Evolutionary conservation across 2,888 invertebrate species (phyloP), one percentile per base, ranked within the genome.

Genomic region (Drosophila borealis): DNA sequence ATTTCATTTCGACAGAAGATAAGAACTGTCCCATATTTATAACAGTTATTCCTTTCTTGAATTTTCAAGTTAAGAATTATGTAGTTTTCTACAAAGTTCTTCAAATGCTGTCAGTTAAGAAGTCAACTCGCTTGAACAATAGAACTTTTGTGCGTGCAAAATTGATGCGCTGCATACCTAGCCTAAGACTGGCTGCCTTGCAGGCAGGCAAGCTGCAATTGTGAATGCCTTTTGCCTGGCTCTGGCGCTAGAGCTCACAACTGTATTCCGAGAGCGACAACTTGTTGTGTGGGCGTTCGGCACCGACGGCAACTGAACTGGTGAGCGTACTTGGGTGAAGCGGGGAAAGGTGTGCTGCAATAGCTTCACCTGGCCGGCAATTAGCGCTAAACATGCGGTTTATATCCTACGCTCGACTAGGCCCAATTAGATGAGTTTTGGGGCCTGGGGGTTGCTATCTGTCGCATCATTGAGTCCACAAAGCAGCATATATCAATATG

Each of bases 271-370:
- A 39, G 74, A 46, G 69, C 68, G 53, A 45, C 64, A 76, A 76
- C 75, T 79, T 76, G 76, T 76, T 76, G 76, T 76, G 76, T 76
- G 76, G 76, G 76, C 80, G 76, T 73, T 56, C 42, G 19, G 42
- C 65, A 65, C 80, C 80, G 76, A 50, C 76, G 80, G 70, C 76
- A 66, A 70, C 44, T 41, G 41, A 29, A 2, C 36, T 51, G 29
- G 25, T 34, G 41, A 64, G 33, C 41, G 67, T 39, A 50, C 48
- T 42, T 50, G 59, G 44, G n/a, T 25, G 17, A 41, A 39, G 29
- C 29, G 51, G 53, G 33, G 25, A 34, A 59, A 59, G 66, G 73
- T 63, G 62, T 55, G 19, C 34, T 71, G 60, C 37, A 44, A 49
- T 36, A 34, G 19, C 17, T 71, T 44, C 65, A 75, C 55, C 76